These are phyloP conservation scores for Dasyornis broadbenti DNA, from an alignment of 2,113 vertebrate species.

Conservation along the genomic window DNA sequence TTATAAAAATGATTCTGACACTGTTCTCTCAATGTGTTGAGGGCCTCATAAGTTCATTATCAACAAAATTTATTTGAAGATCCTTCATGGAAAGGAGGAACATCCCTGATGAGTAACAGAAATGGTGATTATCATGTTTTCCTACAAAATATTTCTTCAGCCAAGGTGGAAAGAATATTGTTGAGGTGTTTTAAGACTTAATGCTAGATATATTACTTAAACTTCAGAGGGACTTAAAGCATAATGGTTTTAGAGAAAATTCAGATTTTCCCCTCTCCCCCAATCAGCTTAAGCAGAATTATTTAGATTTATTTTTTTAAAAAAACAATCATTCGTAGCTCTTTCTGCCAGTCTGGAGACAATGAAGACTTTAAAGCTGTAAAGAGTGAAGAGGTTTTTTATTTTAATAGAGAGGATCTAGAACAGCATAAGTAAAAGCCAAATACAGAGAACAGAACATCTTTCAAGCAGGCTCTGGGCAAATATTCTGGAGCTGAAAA, in stretches of 20 bases:
- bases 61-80: not conserved
- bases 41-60: not conserved
- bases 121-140: not conserved
- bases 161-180: not conserved
- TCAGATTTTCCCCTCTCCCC: fast-evolving
- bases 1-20: not conserved
- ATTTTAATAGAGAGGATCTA: not conserved
- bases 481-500: not conserved
- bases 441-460: not conserved
- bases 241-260: not conserved
- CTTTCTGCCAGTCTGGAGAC: not conserved
- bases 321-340: not conserved
- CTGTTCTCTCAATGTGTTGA: not conserved
- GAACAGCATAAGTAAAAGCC: not conserved
- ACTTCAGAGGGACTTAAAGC: not conserved
- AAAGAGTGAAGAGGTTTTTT: not conserved
- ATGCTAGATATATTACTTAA: not conserved
- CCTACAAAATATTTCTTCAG: not conserved
- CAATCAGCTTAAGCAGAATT: not conserved
- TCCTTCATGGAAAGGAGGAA: not conserved
- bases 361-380: not conserved
- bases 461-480: not conserved
- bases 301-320: not conserved
- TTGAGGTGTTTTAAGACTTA: conserved; percentile 9
- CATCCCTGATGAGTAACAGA: not conserved